Evolutionary conservation across 2,888 invertebrate genomes (phyloP), one percentile per base, ranked within the genome.

Genomic region (Mythimna pallens): DNA sequence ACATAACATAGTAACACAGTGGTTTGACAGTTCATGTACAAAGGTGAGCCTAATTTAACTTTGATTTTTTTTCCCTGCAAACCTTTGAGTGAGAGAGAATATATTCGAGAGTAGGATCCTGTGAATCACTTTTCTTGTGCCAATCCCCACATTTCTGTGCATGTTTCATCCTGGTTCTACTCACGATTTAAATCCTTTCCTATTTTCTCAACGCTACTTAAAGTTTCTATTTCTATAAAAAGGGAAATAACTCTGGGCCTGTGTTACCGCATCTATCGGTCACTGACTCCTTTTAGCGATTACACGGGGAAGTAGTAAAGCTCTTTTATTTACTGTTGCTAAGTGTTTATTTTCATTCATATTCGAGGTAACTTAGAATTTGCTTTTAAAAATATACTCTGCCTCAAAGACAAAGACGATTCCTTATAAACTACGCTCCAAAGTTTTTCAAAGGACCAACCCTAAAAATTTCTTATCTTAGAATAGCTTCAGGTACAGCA

Each of bases 201-300:
- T 61, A 36, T 54, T 67, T 75, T 47, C 40, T 40, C 0, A 22
- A 9, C 12, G 34, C 30, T 30, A 30, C 22, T n/a, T 20, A 30
- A 25, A 30, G 30, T 61, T 76, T 50, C 3, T 61, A 40, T 55
- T 40, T 69, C 14, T 62, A 76, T 40, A 67, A 54, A 75, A 67
- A 54, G 52, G 9, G 20, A 54, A 61, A 67, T 59, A 40, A 61
- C 12, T 65, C 20, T 34, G 20, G 36, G 55, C n/a, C 17, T 40
- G 55, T 66, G 52, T 59, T 59, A 62, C 65, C 54, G 54, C 63
- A 64, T 52, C 67, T 70, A 70, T 76, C 82, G 84, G 70, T 80
- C 80, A 70, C 55, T 66, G 82, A 83, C 82, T 70, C 73, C 57
- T 69, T 70, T 81, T 55, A 70, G 52, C 72, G 59, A 79, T 74